These are phyloP conservation scores for Nicator chloris DNA, from an alignment of 2,113 vertebrate species.

Conservation along the genomic window DNA sequence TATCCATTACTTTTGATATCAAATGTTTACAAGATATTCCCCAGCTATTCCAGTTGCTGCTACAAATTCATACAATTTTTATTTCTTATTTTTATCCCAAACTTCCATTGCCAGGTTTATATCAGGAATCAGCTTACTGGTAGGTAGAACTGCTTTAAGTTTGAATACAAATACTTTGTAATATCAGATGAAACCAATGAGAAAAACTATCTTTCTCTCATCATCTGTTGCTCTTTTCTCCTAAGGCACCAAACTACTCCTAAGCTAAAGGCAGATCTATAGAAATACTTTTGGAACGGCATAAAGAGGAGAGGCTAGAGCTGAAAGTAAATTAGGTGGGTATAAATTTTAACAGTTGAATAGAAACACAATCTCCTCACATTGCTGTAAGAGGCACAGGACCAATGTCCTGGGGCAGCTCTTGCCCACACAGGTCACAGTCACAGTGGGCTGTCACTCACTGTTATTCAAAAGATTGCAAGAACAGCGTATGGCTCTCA, in stretches of 20 bases:
- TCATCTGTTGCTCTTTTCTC: background rate
- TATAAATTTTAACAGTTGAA: background rate
- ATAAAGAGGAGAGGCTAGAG: background rate
- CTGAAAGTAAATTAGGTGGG: background rate
- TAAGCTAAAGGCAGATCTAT: background rate
- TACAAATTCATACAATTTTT: background rate
- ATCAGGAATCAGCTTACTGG: background rate
- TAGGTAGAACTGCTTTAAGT: background rate
- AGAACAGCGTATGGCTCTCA: background rate
- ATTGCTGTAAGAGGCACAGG: background rate
- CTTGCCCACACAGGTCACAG: background rate
- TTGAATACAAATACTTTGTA: background rate
- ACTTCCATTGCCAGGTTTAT: background rate
- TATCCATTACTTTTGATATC: background rate
- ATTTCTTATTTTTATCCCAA: background rate
- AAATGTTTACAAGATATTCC: background rate
- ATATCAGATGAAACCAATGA: background rate
- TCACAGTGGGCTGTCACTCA: background rate
- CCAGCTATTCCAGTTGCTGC: background rate
- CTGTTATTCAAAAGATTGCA: background rate
- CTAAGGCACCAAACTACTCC: background rate
- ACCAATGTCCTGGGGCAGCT: background rate
- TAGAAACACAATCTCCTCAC: background rate
- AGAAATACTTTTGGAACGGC: background rate
- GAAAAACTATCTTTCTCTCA: background rate